Evolutionary conservation across 2,888 invertebrate species (phyloP), one percentile per base, ranked within the genome.

Genomic region (Drosophila colorata): DNA sequence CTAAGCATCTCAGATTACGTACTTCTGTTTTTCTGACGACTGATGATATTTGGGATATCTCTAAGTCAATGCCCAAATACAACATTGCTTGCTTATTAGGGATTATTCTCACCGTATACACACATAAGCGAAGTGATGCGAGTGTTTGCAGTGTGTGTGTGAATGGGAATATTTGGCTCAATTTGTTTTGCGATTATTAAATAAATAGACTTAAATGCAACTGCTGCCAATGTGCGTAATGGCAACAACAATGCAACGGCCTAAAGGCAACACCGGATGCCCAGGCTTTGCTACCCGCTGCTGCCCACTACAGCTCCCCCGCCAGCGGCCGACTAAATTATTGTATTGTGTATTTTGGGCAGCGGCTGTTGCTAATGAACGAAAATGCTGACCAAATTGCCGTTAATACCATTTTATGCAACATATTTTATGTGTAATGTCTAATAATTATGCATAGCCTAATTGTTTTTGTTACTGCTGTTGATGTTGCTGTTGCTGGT

Each of bases 161-260:
- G 47, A 25, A 40, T 58, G 60, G 37, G 63, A 49, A 58, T 76
- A 69, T 73, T 79, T 69, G 78, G 68, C 52, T 75, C 69, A 72
- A 79, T 77, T 79, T 77, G 76, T 69, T 79, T 59, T 63, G 73
- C 63, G 68, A 65, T 77, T 80, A 82, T 72, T 82, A 74, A 81
- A 82, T 82, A 79, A 80, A 81, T 77, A 73, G 64, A 78, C 72
- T 69, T 69, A 82, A 81, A 74, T 79, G 77, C 69, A 78, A 80
- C 65, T 71, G 80, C 74, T 70, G 71, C 81, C 74, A 74, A 71
- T 73, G 75, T 70, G 64, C 52, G 49, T 41, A 78, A 53, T 69
- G 60, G 47, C 61, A 56, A 51, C 48, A 61, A 61, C 57, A 77
- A 63, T 63, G 58, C 52, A 51, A 37, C 46, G 20, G 37, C 14